phyloP scores from a whole-genome alignment of 1,140 invertebrate species.

The Drosophila eugracilis region DNA sequence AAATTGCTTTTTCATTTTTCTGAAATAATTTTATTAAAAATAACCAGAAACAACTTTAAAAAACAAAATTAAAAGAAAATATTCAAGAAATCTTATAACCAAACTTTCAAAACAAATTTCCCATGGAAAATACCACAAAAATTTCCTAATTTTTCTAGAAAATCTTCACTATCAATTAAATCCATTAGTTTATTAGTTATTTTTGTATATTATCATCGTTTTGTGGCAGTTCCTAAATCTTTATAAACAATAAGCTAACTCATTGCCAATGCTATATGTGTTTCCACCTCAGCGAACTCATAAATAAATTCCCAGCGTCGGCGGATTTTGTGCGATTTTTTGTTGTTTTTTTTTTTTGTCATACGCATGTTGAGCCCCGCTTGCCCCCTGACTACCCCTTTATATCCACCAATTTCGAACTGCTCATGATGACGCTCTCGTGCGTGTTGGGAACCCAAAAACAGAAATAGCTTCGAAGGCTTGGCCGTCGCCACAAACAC shows the following conservation, averaged over 20 bases:
- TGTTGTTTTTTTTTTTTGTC: slow-evolving; percentile 13
- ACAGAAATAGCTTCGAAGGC: slow-evolving; percentile 50
- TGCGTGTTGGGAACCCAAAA: slow-evolving; percentile 43
- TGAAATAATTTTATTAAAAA: too few species aligned
- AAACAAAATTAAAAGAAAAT: too few species aligned
- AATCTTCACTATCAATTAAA: slow-evolving; percentile 1
- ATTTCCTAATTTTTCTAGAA: not conserved
- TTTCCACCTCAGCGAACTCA: slow-evolving; percentile 55
- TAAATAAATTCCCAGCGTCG: slow-evolving; percentile 57
- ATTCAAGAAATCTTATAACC: too few species aligned
- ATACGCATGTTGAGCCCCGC: slow-evolving; percentile 43
- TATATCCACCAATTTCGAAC: not conserved
- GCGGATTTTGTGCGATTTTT: slow-evolving; percentile 44
- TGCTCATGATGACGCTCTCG: slow-evolving; percentile 28
- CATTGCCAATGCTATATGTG: slow-evolving; percentile 47
- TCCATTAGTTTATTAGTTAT: slow-evolving; percentile 16
- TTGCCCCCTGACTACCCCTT: not conserved
- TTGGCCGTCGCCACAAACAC: slow-evolving; percentile 54
- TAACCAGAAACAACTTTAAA: too few species aligned
- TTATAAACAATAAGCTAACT: slow-evolving; percentile 36
- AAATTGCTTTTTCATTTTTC: too few species aligned
- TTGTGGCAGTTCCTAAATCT: slow-evolving; percentile 39
- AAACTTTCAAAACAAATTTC: too few species aligned
- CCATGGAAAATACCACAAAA: not conserved
- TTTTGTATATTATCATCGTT: slow-evolving; percentile 9